These are phyloP conservation scores for Brachystomella parvula DNA, from an alignment of 1,140 invertebrate species.

Conservation along the genomic window DNA sequence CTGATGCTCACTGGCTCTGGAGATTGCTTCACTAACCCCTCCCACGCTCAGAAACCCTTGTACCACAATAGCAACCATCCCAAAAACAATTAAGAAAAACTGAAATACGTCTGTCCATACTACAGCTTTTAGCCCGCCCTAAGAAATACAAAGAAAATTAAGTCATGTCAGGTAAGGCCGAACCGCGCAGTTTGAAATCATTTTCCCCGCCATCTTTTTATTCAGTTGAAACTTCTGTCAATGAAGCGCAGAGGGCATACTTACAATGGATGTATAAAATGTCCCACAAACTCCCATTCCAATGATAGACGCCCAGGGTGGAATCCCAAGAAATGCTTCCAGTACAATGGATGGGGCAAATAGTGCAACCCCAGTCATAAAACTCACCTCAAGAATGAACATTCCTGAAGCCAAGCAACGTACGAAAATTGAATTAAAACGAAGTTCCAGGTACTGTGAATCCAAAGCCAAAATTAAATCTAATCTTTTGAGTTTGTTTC, in stretches of 20 bases:
- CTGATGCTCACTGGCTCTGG: conserved; percentile 58
- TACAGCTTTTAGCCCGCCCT: conserved; percentile 26
- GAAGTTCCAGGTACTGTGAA: conserved; percentile 2
- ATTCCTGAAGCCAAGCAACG: not conserved
- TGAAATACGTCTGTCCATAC: conserved; percentile 26
- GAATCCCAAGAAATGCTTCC: not conserved
- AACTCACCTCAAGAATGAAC: not conserved
- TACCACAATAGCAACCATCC: conserved; percentile 19
- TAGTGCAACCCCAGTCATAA: not conserved
- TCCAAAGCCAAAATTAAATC: no score
- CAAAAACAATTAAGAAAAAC: conserved; percentile 19
- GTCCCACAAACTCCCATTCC: not conserved
- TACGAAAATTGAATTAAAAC: not conserved
- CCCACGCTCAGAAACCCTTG: conserved; percentile 57
- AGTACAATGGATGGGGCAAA: not conserved
- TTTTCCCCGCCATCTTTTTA: no score
- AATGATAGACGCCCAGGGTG: conserved; percentile 19
- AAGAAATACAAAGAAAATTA: not conserved
- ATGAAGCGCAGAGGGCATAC: not conserved
- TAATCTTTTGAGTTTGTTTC: not conserved
- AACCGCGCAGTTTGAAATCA: not conserved
- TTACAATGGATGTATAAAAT: conserved; percentile 3
- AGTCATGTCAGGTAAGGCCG: not conserved
- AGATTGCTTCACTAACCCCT: conserved; percentile 54
- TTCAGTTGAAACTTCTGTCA: not conserved